Evolutionary conservation across 2,888 invertebrate species (phyloP).

Genomic region (Drosophila crucigera): DNA sequence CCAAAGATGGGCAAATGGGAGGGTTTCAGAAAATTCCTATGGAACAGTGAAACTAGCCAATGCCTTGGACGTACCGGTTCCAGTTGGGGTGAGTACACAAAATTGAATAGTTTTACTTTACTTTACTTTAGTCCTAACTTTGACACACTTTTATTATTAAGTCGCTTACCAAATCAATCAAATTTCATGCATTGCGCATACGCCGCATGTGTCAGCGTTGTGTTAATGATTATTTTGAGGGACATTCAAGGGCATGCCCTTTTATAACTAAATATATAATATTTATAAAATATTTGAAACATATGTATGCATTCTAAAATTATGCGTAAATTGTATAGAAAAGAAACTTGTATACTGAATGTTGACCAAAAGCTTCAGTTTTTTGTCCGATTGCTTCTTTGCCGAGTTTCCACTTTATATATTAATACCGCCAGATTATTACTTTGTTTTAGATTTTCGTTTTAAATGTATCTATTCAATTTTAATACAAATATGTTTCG

Average conservation of each 20-base stretch:
- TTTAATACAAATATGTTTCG: too few relatives aligned
- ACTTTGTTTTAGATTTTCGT: not conserved
- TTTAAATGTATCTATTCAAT: not conserved
- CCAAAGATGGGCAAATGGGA: conserved; percentile 94
- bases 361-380: not conserved
- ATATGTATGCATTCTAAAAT: not conserved
- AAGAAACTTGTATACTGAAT: not conserved
- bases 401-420: not conserved
- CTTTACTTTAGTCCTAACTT: not conserved
- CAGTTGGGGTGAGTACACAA: conserved; percentile 95
- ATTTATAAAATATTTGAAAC: too few relatives aligned
- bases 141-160: conserved; percentile 10
- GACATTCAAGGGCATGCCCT: conserved; percentile 40
- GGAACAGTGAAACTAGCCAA: conserved; percentile 96
- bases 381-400: not conserved
- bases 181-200: conserved; percentile 45
- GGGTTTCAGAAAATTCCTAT: conserved; percentile 93
- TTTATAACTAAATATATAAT: too few relatives aligned
- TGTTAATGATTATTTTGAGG: conserved; percentile 34
- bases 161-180: conserved; percentile 43
- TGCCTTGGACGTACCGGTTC: conserved; percentile 95
- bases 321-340: not conserved
- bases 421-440: not conserved
- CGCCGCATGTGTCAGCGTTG: conserved; percentile 30
- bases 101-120: not conserved